Conservation (phyloP, 2,113 vertebrate species). For the Laterallus jamaicensis region DNA sequence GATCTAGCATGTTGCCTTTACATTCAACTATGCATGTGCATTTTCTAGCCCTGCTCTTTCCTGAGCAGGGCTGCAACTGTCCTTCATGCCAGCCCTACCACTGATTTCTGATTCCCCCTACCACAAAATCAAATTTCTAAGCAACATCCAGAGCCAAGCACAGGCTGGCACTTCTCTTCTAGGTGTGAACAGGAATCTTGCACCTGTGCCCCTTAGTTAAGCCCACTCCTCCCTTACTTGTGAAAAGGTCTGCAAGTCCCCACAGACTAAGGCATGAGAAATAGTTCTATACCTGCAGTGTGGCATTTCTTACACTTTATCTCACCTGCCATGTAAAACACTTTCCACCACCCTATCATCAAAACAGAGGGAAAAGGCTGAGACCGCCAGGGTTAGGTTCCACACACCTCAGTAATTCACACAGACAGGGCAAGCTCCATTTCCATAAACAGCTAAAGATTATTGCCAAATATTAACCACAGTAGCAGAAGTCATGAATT, state of each 20-base stretch:
- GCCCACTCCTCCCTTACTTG: not conserved
- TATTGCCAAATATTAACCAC: slow-evolving; percentile 1
- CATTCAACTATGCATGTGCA: too few species aligned
- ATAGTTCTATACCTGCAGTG: not conserved
- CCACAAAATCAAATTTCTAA: not conserved
- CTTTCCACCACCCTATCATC: not conserved
- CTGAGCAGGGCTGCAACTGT: not conserved
- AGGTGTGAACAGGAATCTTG: not conserved
- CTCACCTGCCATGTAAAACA: not conserved
- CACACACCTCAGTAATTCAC: not conserved
- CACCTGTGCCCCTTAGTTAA: not conserved
- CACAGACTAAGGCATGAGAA: not conserved
- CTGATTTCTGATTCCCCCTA: not conserved
- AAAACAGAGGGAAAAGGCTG: not conserved
- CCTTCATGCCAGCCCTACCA: not conserved
- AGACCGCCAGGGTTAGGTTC: not conserved
- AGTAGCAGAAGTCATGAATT: not conserved
- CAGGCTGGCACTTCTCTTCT: not conserved
- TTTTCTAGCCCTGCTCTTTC: not conserved
- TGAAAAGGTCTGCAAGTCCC: not conserved
- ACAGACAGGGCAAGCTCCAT: not conserved
- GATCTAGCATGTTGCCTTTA: not conserved
- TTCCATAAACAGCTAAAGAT: not conserved
- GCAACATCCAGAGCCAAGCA: not conserved
- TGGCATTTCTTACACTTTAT: not conserved